Evolutionary conservation across 2,888 invertebrate genomes (phyloP).

Genomic region (Euproctis similis): DNA sequence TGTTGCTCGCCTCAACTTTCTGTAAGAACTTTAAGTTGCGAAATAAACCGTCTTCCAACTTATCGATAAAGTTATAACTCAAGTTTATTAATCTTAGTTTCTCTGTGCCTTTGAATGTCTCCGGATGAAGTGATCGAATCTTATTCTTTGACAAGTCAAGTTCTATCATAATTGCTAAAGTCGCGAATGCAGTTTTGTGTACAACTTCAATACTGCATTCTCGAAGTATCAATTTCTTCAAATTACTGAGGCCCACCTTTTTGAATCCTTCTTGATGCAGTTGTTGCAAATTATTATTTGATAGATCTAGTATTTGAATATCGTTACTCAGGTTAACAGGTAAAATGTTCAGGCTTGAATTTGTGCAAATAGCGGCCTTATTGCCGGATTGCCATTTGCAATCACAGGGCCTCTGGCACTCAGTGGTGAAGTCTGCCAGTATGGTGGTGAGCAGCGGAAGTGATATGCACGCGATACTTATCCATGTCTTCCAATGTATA

Average conservation of each 20-base stretch:
- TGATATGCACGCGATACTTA: conserved; percentile 52
- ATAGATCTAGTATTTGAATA: conserved; percentile 83
- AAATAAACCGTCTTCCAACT: conserved; percentile 84
- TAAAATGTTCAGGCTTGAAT: conserved; percentile 79
- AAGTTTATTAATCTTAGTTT: conserved; percentile 84
- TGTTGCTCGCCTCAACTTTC: conserved; percentile 85
- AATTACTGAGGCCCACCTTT: conserved; percentile 82
- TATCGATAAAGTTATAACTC: conserved; percentile 84
- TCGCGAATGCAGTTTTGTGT: conserved; percentile 83
- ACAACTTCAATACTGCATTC: conserved; percentile 84
- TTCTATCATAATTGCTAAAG: conserved; percentile 86
- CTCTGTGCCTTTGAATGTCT: conserved; percentile 82
- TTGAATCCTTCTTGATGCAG: conserved; percentile 81
- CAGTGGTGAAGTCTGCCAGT: conserved; percentile 74
- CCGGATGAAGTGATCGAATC: conserved; percentile 79
- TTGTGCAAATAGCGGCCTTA: conserved; percentile 88
- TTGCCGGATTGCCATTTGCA: conserved; percentile 92
- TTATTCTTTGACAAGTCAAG: conserved; percentile 86
- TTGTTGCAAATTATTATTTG: conserved; percentile 80
- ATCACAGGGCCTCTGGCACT: conserved; percentile 83
- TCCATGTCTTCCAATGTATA: conserved; percentile 69
- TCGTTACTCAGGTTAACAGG: conserved; percentile 84
- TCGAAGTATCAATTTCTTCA: conserved; percentile 86
- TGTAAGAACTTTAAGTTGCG: conserved; percentile 83
- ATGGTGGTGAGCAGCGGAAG: conserved; percentile 47